Base-by-base conservation (phyloP, 2,113 vertebrate species). In the Aldabrachelys gigantea region DNA sequence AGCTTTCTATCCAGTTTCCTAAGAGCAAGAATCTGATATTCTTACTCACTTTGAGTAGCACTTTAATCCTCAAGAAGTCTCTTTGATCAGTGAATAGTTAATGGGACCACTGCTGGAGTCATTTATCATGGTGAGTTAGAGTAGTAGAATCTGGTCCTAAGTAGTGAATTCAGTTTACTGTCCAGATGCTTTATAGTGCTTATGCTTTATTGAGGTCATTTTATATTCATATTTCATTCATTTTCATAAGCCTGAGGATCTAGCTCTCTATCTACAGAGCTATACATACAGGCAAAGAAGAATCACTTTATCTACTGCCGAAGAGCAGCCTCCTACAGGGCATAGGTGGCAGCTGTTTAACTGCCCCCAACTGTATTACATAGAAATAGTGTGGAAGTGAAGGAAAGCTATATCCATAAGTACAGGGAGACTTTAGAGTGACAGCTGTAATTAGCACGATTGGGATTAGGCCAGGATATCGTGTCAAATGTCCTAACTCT, bases 341-440 rank as follows among this genome's bases (percentile, higher is more conserved):
- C 88, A 14, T 57, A 59, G 9, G 47, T 8, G 80, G 1, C 14
- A 86, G 53, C 13, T 81, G 41, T 53, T 90, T 47, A 90, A 50
- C 38, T 69, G 7, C 53, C 79, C 12, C 7, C 29, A 78, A 57
- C 25, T 82, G 82, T 86, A 56, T 44, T 92, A 44, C 88, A 86
- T 52, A 84, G 12, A 82, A 75, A 31, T 56, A 65, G 0, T 82
- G 6, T 31, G 84, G 85, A 92, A 84, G 7, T 24, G 19, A 84
- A n/a, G 81, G 9, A 79, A 72, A 93, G 84, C 57, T 89, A 57
- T 83, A 49, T 65, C 25, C 57, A 69, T 49, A 13, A 82, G 81
- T 12, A 4, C 50, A 79, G 38, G 41, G 49, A 4, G 21, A 88
- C 56, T 87, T 93, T 82, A 86, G 84, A 92, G 38, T 27, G 41